phyloP scores from a whole-genome alignment of 2,113 vertebrate species.

The Vulpes lagopus region DNA sequence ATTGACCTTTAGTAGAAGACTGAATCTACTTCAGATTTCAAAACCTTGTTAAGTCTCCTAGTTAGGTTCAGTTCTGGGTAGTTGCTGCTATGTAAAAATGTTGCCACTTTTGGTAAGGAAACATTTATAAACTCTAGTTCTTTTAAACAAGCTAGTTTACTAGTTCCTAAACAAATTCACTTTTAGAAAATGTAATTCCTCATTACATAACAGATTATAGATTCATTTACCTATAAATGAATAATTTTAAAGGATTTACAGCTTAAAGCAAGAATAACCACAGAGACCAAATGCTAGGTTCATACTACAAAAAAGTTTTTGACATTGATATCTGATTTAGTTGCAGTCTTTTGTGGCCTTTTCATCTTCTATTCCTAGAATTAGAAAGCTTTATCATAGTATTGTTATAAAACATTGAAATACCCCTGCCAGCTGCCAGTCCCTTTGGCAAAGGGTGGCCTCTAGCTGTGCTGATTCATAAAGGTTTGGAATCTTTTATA shows the following conservation, averaged over 20 bases:
- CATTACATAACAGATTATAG: neutral
- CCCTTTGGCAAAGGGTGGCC: neutral
- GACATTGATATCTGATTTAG: neutral
- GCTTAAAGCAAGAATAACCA: neutral
- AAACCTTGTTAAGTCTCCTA: neutral
- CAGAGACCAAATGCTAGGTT: neutral
- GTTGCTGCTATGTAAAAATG: neutral
- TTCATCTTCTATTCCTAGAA: neutral
- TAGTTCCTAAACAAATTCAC: neutral
- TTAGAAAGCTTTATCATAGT: neutral
- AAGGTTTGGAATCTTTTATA: conserved; percentile 10
- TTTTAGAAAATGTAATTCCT: neutral
- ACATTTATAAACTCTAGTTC: neutral
- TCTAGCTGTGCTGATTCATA: neutral
- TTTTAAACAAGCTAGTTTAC: neutral
- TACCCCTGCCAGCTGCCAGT: neutral
- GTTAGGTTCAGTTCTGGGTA: neutral
- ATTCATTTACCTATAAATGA: neutral
- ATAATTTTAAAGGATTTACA: neutral
- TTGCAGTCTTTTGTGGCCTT: neutral
- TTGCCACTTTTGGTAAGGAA: neutral
- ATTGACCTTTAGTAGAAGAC: neutral
- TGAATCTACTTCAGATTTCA: neutral
- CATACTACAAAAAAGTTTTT: neutral
- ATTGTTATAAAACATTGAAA: neutral